phyloP scores from a whole-genome alignment of 2,888 invertebrate species.

The Latrodectus hesperus region DNA sequence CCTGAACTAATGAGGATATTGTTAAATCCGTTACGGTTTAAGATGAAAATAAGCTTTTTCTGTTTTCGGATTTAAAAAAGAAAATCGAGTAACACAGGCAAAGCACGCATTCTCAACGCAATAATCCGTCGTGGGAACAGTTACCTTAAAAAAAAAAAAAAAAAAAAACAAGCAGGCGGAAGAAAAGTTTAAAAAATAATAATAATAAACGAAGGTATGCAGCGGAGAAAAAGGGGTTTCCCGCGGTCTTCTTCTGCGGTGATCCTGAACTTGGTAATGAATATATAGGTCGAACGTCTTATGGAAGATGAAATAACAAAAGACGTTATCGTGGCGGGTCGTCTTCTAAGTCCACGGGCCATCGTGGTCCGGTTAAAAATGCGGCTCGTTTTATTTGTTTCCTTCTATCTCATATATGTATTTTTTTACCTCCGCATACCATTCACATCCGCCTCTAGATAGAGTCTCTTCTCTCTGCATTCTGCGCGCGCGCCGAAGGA shows the following conservation, averaged over 20 bases:
- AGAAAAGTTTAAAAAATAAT: not conserved
- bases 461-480: not conserved
- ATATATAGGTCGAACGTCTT: conserved; percentile 8
- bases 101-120: too few relatives aligned
- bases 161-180: not conserved
- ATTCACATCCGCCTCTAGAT: conserved; percentile 11
- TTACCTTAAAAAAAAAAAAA: not conserved
- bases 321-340: conserved; percentile 9
- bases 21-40: too few relatives aligned
- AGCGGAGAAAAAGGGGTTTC: not conserved
- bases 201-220: not conserved
- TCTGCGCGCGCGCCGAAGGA: conserved; percentile 4
- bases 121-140: not conserved
- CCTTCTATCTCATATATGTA: not conserved
- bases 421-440: conserved; percentile 7
- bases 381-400: not conserved
- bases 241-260: not conserved
- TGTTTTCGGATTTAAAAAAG: too few relatives aligned
- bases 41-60: too few relatives aligned
- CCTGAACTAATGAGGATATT: too few relatives aligned
- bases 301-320: not conserved
- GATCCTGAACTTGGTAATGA: conserved; percentile 15
- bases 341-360: conserved; percentile 12
- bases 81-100: too few relatives aligned
- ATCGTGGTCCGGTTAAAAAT: conserved; percentile 8